phyloP scores from a whole-genome alignment of 1,140 invertebrate species.

The Meloidogyne hapla region DNA sequence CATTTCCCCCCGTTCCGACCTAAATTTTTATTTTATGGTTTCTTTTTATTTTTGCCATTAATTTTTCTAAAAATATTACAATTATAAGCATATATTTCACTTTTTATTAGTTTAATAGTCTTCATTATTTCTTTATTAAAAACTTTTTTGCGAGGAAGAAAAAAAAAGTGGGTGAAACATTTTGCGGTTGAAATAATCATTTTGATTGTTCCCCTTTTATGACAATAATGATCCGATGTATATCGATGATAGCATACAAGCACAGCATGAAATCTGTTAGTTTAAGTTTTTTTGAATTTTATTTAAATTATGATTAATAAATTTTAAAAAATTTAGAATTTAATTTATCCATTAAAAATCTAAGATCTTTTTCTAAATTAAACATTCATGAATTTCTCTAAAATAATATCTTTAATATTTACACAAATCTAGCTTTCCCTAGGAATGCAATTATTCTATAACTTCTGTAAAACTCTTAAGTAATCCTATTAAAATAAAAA shows the following conservation, averaged over 20 bases:
- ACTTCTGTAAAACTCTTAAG: not conserved
- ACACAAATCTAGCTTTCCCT: not conserved
- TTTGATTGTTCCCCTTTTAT: not conserved
- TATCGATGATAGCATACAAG: not conserved
- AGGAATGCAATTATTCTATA: not conserved
- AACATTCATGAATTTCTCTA: no score
- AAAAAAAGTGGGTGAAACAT: not conserved
- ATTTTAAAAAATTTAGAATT: not conserved
- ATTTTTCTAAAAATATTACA: not conserved
- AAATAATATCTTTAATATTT: no score
- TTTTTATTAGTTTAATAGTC: not conserved
- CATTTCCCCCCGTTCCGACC: not conserved
- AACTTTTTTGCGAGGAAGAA: not conserved
- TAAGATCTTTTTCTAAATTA: no score
- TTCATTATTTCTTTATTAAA: not conserved
- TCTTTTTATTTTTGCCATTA: not conserved
- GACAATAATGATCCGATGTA: not conserved
- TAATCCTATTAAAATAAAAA: not conserved
- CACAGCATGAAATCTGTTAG: constrained; percentile 2
- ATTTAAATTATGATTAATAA: not conserved
- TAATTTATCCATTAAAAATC: no score
- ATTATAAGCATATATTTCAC: not conserved
- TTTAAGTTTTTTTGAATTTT: not conserved
- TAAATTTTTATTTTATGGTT: not conserved
- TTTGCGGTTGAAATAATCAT: not conserved